phyloP scores from a whole-genome alignment of 2,113 vertebrate species.

The Planiliza haematocheilus region DNA sequence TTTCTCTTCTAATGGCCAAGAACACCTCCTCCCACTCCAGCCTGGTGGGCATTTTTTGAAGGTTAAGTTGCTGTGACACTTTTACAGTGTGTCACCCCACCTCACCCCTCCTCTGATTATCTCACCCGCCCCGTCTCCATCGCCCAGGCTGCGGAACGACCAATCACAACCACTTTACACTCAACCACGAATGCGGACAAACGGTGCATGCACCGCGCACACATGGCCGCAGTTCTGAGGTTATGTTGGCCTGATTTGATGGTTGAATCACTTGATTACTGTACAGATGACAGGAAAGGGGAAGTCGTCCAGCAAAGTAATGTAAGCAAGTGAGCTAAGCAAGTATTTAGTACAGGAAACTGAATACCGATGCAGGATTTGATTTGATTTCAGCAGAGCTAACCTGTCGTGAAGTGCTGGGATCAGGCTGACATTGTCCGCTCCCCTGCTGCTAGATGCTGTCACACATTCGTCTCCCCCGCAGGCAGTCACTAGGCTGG shows the following conservation, averaged over 20 bases:
- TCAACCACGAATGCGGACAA: background rate
- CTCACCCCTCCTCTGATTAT: constrained; percentile 24
- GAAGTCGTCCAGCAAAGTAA: constrained; percentile 47
- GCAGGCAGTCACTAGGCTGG: constrained; percentile 53
- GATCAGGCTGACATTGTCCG: constrained; percentile 68
- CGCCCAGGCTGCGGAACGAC: constrained; percentile 32
- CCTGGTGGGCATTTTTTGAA: constrained; percentile 74
- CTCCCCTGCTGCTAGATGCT: constrained; percentile 63
- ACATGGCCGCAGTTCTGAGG: background rate
- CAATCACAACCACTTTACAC: constrained; percentile 18
- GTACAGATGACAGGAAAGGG: constrained; percentile 35
- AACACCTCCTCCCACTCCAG: constrained; percentile 58
- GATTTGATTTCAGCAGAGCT: constrained; percentile 54
- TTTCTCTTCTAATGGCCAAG: constrained; percentile 48
- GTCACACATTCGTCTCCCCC: constrained; percentile 56
- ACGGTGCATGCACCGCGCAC: background rate
- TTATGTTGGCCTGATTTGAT: constrained; percentile 51
- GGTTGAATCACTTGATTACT: constrained; percentile 70
- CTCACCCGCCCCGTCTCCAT: constrained; percentile 41
- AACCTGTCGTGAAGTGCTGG: constrained; percentile 62
- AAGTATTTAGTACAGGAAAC: constrained; percentile 27
- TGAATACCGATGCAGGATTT: constrained; percentile 66
- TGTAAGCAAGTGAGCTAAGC: background rate
- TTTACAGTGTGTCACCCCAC: constrained; percentile 43
- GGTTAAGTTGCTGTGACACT: constrained; percentile 77